These are phyloP conservation scores for Scolopax rusticola DNA, from an alignment of 2,797 vertebrate species.

Conservation along the genomic window DNA sequence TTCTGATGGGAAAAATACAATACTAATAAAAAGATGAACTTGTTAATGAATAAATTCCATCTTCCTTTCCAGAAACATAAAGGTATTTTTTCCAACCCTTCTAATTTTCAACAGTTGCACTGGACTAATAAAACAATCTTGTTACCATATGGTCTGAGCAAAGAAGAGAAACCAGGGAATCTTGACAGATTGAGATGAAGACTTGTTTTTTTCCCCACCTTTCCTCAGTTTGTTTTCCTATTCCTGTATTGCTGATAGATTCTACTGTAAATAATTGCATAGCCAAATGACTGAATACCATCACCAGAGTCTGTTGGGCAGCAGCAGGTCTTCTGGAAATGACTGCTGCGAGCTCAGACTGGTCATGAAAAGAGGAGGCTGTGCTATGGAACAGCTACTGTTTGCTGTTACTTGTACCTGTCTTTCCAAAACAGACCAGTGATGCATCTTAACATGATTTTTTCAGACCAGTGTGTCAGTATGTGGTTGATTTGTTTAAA, in stretches of 20 bases:
- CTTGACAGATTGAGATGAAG: neutral
- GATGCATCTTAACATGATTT: rapidly evolving
- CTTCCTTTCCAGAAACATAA: neutral
- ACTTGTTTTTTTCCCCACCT: neutral
- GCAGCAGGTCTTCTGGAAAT: neutral
- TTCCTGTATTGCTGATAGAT: neutral
- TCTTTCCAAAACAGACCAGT: neutral
- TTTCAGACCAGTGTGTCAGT: neutral
- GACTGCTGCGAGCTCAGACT: neutral
- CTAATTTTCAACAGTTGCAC: conserved; percentile 12
- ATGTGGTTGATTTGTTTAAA: neutral
- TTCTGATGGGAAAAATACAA: conserved; percentile 12
- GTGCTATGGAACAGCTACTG: neutral
- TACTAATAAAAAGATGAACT: conserved; percentile 32
- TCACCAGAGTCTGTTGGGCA: neutral
- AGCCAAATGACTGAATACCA: neutral
- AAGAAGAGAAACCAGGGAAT: conserved; percentile 12
- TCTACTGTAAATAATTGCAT: neutral
- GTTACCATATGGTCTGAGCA: conserved; percentile 13
- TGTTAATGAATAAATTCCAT: conserved; percentile 16
- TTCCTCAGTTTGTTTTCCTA: conserved; percentile 29
- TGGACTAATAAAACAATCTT: conserved; percentile 39
- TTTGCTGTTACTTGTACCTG: neutral
- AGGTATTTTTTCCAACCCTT: neutral
- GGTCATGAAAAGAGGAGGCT: neutral